These are phyloP conservation scores for Pheucticus melanocephalus DNA, from an alignment of 2,113 vertebrate genomes.

Conservation along the genomic window DNA sequence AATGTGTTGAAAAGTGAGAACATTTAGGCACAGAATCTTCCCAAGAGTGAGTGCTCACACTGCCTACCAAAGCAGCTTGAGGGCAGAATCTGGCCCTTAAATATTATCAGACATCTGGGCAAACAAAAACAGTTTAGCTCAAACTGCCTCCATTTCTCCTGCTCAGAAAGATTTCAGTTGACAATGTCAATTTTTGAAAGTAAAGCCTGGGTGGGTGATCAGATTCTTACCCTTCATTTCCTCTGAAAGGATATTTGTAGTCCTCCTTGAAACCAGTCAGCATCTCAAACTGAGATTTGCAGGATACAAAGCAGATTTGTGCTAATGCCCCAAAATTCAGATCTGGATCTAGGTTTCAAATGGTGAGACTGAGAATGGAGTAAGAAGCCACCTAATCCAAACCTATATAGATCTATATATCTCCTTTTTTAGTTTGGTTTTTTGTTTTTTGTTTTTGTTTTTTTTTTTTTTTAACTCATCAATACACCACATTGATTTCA, in stretches of 20 bases:
- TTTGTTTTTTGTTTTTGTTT: neutral
- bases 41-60: neutral
- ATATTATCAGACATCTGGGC: constrained; percentile 28
- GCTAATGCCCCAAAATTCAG: neutral
- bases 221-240: neutral
- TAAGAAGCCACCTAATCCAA: neutral
- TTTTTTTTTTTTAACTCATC: neutral
- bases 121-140: constrained; percentile 29
- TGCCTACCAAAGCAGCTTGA: constrained; percentile 4
- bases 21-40: constrained; percentile 46
- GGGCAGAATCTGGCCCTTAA: constrained; percentile 27
- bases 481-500: neutral
- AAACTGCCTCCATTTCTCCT: neutral
- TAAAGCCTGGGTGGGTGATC: neutral
- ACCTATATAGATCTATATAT: neutral
- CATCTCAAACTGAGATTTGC: neutral
- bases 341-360: neutral
- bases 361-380: neutral
- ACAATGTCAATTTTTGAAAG: constrained; percentile 4
- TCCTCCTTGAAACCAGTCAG: neutral
- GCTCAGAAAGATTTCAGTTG: neutral
- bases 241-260: neutral
- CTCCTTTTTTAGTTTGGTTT: neutral
- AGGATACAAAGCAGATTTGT: neutral
- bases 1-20: constrained; percentile 60